Conservation (phyloP, 2,113 vertebrate genomes). For the Hippocampus barbouri region DNA sequence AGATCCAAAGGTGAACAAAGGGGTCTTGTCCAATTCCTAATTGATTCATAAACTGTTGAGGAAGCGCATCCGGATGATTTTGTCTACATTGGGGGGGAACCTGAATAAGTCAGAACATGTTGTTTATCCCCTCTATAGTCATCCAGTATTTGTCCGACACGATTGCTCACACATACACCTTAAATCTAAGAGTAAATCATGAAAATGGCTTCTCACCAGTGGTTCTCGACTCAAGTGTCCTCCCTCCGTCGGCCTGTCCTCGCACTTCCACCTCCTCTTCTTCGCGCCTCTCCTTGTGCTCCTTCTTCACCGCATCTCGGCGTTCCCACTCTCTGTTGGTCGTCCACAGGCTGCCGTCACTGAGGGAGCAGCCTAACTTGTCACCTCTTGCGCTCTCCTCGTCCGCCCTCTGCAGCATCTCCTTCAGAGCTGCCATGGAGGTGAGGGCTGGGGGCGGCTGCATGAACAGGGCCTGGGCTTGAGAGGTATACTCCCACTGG, state of each 20-base stretch:
- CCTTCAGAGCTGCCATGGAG: conserved; percentile 75
- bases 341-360: conserved; percentile 59
- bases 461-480: conserved; percentile 67
- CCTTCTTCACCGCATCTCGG: conserved; percentile 31
- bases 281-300: conserved; percentile 40
- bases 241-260: conserved; percentile 74
- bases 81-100: too few species aligned
- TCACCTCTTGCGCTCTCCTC: conserved; percentile 63
- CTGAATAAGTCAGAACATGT: too few species aligned
- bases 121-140: too few species aligned
- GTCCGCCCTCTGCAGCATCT: conserved; percentile 77
- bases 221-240: conserved; percentile 65
- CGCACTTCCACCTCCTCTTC: conserved; percentile 61
- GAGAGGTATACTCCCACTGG: conserved; percentile 73
- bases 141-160: too few species aligned
- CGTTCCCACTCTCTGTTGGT: conserved; percentile 45
- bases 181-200: neutral
- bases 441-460: conserved; percentile 69
- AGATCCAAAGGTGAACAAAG: too few species aligned
- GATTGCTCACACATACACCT: neutral
- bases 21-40: too few species aligned
- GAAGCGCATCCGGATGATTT: too few species aligned
- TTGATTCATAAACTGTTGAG: too few species aligned
- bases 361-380: conserved; percentile 58
- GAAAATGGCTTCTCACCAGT: conserved; percentile 60